A percentile compares a stretch with the other conserved stretches of the same genome.
Evolutionary conservation across 2,113 vertebrate genomes (phyloP).

Genomic region (Epinephelus fuscoguttatus): DNA sequence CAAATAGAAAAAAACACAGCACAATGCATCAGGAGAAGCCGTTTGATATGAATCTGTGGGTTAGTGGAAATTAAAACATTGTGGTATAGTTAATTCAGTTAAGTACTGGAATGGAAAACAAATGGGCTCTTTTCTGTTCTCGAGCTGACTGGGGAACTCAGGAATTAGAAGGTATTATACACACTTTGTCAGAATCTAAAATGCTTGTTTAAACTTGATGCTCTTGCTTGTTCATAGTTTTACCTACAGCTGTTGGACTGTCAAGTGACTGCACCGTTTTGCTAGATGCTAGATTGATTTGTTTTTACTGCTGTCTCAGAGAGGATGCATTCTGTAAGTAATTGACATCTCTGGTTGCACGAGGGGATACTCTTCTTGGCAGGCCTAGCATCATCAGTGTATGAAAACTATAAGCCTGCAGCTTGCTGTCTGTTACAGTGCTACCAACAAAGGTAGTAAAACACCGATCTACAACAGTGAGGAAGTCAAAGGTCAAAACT

Average conservation of each 20-base stretch:
- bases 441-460: not conserved
- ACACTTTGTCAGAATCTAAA: not conserved
- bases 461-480: not conserved
- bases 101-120: not conserved
- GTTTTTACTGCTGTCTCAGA: not conserved
- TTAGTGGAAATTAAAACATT: not conserved
- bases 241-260: not conserved
- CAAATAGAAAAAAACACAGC: not conserved
- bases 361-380: not conserved
- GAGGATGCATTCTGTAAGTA: not conserved
- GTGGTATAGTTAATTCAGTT: not conserved
- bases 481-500: not conserved
- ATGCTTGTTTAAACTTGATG: not conserved
- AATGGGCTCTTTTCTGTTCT: not conserved
- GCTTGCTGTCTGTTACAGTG: not conserved
- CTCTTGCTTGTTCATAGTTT: not conserved
- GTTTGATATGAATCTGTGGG: not conserved
- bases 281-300: constrained; percentile 3
- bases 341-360: constrained; percentile 4
- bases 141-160: not conserved
- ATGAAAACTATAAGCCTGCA: constrained; percentile 17
- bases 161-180: not conserved
- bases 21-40: not conserved
- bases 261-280: constrained; percentile 8
- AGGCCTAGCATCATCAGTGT: not conserved